A percentile compares a stretch with the other conserved stretches of the same genome.
Evolutionary conservation across 2,888 invertebrate genomes (phyloP).

Genomic region (Ganaspis brasiliensis): DNA sequence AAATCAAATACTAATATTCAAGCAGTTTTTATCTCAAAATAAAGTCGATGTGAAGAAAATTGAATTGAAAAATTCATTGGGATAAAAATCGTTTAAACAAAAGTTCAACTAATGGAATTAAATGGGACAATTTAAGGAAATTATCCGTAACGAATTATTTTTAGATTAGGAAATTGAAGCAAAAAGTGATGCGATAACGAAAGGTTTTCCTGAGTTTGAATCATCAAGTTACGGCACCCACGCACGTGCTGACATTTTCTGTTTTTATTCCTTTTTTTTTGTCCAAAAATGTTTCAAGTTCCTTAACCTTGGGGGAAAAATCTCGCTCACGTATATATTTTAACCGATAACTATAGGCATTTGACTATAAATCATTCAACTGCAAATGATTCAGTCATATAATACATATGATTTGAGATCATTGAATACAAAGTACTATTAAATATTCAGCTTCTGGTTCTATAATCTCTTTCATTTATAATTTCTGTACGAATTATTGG

Average conservation of each 20-base stretch:
- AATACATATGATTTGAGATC: neutral
- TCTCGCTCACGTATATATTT: no score
- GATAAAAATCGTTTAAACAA: no score
- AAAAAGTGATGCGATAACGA: no score
- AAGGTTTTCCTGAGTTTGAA: no score
- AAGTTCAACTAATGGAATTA: no score
- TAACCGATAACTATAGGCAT: neutral
- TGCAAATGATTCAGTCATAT: neutral
- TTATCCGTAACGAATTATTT: no score
- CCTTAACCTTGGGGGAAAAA: neutral
- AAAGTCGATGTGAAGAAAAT: no score
- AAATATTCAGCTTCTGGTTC: slow-evolving; percentile 13
- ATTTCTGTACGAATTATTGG: slow-evolving; percentile 4
- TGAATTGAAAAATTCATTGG: no score
- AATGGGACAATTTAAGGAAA: no score
- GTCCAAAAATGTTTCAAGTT: slow-evolving; percentile 17
- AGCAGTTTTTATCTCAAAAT: no score
- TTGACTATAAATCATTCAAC: slow-evolving; percentile 15
- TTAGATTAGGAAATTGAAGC: no score
- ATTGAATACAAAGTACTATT: slow-evolving; percentile 13
- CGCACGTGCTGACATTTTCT: neutral
- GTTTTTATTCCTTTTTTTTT: neutral
- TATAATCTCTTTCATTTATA: neutral
- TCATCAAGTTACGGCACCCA: neutral
- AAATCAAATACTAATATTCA: no score